Evolutionary conservation across 2,113 vertebrate species (phyloP), one percentile per base, ranked within the genome.

Genomic region (Chaetorhynchus papuensis): DNA sequence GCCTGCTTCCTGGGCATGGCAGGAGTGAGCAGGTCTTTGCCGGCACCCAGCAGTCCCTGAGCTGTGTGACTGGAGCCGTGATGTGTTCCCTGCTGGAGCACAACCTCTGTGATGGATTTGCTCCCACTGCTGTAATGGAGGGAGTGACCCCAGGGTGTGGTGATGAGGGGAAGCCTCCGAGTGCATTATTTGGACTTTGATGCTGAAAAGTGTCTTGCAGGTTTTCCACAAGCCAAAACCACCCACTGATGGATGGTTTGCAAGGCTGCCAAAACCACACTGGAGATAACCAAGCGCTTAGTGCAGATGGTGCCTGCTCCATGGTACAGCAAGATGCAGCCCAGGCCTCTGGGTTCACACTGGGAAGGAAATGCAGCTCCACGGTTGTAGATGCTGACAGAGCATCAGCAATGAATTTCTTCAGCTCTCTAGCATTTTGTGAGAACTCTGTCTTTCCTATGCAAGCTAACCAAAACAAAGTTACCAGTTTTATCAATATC

Each of bases 271-370:
- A 10, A 37, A 74, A 19, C 10, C 4, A 3, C 57, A 7, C 66
- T 83, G 83, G 80, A 79, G 71, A 52, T 63, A 53, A 20, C 6
- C 1, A 8, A 68, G 52, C 0, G 0, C 41, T 79, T 27, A 11
- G 59, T 35, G 28, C 56, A 75, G 65, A 28, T 41, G 70, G 10
- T 53, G 52, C 37, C 60, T 33, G 27, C 31, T 74, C 60, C 24
- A 1, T 18, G 35, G 24, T 33, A 11, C 0, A 0, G 49, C 0
- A 3, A 42, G 50, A 2, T 52, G 37, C 45, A 82, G 19, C 50
- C 42, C 2, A n/a, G n/a, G n/a, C n/a, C n/a, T n/a, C n/a, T n/a
- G n/a, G n/a, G n/a, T n/a, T n/a, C n/a, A n/a, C n/a, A n/a, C n/a
- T 7, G 13, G 49, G 45, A 68, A 76, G 66, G 49, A 54, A 68